phyloP scores from a whole-genome alignment of 2,888 invertebrate genomes.

The Himalopsyche kuldschensis region DNA sequence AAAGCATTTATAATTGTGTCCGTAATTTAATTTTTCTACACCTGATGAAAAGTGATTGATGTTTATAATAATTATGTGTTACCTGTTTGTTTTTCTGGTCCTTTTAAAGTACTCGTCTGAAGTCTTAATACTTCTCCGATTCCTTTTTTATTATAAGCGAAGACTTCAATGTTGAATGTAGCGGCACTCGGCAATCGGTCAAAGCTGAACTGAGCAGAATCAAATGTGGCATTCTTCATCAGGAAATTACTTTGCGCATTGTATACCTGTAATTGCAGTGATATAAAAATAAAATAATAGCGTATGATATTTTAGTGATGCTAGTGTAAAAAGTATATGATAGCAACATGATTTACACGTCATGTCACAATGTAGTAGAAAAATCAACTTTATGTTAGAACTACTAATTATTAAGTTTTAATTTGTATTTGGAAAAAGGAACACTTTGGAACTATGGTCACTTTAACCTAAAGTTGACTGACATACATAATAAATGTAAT shows the following conservation, averaged over 20 bases:
- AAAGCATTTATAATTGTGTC: too few species aligned
- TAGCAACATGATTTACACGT: too few species aligned
- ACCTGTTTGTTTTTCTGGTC: slow-evolving; percentile 67
- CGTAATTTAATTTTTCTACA: too few species aligned
- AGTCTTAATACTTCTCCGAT: slow-evolving; percentile 63
- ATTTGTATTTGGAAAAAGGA: too few species aligned
- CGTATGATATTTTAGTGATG: too few species aligned
- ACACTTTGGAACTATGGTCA: too few species aligned
- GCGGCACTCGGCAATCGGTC: slow-evolving; percentile 62
- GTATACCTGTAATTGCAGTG: slow-evolving; percentile 47
- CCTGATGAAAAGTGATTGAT: neutral
- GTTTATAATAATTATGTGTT: neutral
- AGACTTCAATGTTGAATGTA: slow-evolving; percentile 63
- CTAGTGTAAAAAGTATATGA: too few species aligned
- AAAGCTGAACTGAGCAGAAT: slow-evolving; percentile 64
- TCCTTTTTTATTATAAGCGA: slow-evolving; percentile 73
- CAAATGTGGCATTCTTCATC: slow-evolving; percentile 61
- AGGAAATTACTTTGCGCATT: slow-evolving; percentile 56
- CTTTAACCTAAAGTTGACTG: too few species aligned
- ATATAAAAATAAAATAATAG: neutral
- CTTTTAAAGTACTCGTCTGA: slow-evolving; percentile 63
- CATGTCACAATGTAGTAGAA: too few species aligned
- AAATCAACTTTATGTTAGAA: too few species aligned
- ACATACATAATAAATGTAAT: neutral
- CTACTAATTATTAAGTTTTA: too few species aligned